Conservation (phyloP, 2,888 invertebrate species). For the Smittia aterrima region DNA sequence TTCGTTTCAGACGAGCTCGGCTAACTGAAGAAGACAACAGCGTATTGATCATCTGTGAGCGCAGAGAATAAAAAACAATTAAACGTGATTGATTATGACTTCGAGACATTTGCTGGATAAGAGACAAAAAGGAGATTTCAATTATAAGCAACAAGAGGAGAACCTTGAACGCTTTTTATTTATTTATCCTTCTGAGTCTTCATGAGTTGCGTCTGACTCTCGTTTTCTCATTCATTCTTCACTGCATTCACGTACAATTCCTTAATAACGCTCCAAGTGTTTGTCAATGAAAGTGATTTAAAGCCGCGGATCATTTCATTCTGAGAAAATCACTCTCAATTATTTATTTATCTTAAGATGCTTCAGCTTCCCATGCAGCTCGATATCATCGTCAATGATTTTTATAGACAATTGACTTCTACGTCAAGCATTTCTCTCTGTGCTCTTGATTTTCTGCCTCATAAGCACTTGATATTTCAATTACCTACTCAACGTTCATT, state of each 20-base stretch:
- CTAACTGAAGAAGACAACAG: not conserved
- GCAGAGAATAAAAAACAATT: not conserved
- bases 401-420: conserved; percentile 16
- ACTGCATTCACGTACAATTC: too few relatives aligned
- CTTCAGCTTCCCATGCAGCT: not conserved
- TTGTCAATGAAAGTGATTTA: conserved; percentile 1
- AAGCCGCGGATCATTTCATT: not conserved
- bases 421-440: not conserved
- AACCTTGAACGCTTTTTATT: not conserved
- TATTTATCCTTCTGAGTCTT: too few relatives aligned
- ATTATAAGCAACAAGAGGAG: not conserved
- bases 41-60: conserved; percentile 9
- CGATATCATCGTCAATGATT: not conserved
- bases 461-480: conserved; percentile 25
- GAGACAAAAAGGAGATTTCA: not conserved
- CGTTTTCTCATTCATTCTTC: too few relatives aligned
- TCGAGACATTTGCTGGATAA: not conserved
- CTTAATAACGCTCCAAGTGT: not conserved
- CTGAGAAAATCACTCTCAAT: conserved; percentile 5
- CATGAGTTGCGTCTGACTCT: too few relatives aligned
- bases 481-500: not conserved
- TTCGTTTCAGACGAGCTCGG: not conserved
- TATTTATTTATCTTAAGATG: not conserved
- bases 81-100: conserved; percentile 13
- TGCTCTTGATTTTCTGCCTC: conserved; percentile 14